Conservation (phyloP, 2,888 invertebrate species). For the Achlya flavicornis region DNA sequence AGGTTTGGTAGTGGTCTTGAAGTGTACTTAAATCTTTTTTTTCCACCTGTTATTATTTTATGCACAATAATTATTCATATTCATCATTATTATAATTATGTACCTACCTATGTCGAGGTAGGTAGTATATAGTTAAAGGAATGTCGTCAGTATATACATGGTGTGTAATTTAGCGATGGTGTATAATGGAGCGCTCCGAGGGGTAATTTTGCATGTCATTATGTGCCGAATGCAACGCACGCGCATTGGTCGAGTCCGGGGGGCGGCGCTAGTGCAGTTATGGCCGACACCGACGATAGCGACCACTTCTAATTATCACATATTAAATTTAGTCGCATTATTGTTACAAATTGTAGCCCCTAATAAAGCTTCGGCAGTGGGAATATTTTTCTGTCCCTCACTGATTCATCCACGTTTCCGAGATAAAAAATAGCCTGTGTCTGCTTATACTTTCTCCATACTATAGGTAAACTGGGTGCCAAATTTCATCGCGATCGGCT, state of each 20-base stretch:
- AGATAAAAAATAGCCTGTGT: no score
- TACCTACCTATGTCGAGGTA: no score
- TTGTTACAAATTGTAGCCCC: not conserved
- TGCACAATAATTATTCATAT: no score
- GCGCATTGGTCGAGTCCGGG: constrained; percentile 49
- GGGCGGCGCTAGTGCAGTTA: constrained; percentile 43
- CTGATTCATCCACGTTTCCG: no score
- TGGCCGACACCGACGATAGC: constrained; percentile 19
- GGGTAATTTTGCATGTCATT: constrained; percentile 59
- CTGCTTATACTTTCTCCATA: no score
- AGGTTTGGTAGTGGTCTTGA: no score
- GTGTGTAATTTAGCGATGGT: constrained; percentile 38
- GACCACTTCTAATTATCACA: not conserved
- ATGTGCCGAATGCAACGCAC: constrained; percentile 35
- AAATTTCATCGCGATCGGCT: no score
- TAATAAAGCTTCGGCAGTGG: not conserved
- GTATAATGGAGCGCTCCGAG: constrained; percentile 25
- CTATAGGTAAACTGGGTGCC: no score
- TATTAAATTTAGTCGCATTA: constrained; percentile 1
- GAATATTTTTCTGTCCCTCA: not conserved
- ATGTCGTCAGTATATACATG: constrained; percentile 10
- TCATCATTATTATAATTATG: no score
- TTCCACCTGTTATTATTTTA: no score
- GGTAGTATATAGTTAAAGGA: not conserved
- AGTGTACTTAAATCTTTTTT: no score